phyloP scores from a whole-genome alignment of 2,797 vertebrate species.

The Enteromius treurensis region DNA sequence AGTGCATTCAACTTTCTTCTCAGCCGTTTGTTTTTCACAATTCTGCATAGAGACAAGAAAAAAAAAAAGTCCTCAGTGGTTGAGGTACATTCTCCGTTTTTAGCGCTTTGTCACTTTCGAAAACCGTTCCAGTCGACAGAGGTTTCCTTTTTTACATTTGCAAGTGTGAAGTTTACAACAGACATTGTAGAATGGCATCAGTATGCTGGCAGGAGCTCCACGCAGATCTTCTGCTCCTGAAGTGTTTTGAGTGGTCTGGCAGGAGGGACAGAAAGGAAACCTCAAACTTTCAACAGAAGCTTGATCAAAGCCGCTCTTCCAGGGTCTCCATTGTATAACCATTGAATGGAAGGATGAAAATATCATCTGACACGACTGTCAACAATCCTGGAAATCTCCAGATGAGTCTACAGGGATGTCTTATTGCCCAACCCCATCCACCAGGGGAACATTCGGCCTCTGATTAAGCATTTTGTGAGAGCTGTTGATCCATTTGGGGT shows the following conservation, averaged over 20 bases:
- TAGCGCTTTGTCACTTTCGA: constrained; percentile 43
- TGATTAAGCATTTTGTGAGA: constrained; percentile 64
- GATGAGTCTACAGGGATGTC: constrained; percentile 49
- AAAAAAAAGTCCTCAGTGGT: constrained; percentile 1
- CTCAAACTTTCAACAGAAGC: constrained; percentile 53
- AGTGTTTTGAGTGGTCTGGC: constrained; percentile 45
- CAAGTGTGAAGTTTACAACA: constrained; percentile 55
- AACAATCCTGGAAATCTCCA: constrained; percentile 35
- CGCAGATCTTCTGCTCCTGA: constrained; percentile 36
- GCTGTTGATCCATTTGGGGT: constrained; percentile 66
- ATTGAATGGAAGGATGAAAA: constrained; percentile 48
- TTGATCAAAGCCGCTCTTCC: constrained; percentile 52
- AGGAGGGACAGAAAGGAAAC: constrained; percentile 51
- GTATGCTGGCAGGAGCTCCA: constrained; percentile 37
- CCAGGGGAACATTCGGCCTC: constrained; percentile 64
- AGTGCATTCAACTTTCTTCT: background rate
- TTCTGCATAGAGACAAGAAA: background rate
- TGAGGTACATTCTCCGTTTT: constrained; percentile 19
- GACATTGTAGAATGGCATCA: constrained; percentile 43
- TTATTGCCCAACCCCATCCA: constrained; percentile 49
- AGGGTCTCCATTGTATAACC: constrained; percentile 33
- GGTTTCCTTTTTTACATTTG: constrained; percentile 56
- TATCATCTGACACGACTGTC: constrained; percentile 50
- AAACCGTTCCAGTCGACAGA: constrained; percentile 24
- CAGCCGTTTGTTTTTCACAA: constrained; percentile 13